These are phyloP conservation scores for Andrena dorsata DNA, from an alignment of 2,888 invertebrate species.

Conservation along the genomic window DNA sequence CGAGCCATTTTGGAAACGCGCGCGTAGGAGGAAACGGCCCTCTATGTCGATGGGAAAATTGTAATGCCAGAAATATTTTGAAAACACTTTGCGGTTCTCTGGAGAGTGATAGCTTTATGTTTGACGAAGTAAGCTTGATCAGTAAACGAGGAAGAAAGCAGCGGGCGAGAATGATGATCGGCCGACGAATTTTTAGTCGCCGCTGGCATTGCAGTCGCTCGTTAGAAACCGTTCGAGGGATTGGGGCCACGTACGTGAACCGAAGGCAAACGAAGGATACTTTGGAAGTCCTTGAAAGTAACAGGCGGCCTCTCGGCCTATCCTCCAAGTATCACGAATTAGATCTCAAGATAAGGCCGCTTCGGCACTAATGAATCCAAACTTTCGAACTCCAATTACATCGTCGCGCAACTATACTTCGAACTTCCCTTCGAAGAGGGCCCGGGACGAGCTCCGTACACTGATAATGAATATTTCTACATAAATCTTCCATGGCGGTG, in stretches of 20 bases:
- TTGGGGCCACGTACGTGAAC: constrained; percentile 43
- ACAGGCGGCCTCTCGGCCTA: constrained; percentile 72
- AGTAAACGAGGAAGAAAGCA: not conserved
- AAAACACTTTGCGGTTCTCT: too few species aligned
- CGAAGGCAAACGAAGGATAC: constrained; percentile 68
- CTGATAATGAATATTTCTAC: constrained; percentile 67
- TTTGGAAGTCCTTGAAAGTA: constrained; percentile 78
- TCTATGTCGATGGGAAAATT: too few species aligned
- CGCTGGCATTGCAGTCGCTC: constrained; percentile 15
- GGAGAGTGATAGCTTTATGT: too few species aligned
- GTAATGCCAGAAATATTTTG: too few species aligned
- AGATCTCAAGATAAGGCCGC: constrained; percentile 80
- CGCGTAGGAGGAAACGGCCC: too few species aligned
- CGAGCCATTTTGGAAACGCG: too few species aligned
- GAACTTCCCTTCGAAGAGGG: constrained; percentile 53
- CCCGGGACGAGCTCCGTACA: constrained; percentile 20
- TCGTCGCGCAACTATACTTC: constrained; percentile 65
- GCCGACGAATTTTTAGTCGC: constrained; percentile 14
- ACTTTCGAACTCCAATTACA: constrained; percentile 82
- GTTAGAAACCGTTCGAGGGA: constrained; percentile 37
- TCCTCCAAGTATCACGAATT: constrained; percentile 75
- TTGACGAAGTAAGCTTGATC: too few species aligned
- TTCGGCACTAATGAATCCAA: constrained; percentile 81
- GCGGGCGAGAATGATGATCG: not conserved
- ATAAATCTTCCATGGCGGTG: constrained; percentile 63